Conservation (phyloP, 2,113 vertebrate genomes). For the Cardinalis cardinalis region DNA sequence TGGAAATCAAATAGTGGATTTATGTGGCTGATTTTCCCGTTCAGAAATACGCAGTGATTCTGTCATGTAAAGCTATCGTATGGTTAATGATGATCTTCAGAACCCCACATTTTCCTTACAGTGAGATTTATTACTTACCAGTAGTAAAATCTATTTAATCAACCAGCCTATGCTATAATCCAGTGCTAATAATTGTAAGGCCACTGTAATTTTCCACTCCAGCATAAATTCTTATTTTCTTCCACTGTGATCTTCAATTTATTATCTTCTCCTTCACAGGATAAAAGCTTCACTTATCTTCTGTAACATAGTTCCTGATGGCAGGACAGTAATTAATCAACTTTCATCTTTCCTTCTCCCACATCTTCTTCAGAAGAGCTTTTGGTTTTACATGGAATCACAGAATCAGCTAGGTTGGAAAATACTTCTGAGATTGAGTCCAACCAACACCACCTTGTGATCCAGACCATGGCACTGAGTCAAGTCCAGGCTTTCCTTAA, state of each 20-base stretch:
- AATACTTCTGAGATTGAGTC: background rate
- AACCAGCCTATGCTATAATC: background rate
- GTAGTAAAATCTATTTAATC: conserved; percentile 10
- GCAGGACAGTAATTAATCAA: background rate
- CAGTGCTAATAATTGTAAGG: background rate
- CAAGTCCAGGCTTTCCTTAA: background rate
- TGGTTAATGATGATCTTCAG: conserved; percentile 19
- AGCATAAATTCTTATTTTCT: conserved; percentile 30
- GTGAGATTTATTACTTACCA: conserved; percentile 7
- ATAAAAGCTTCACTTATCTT: conserved; percentile 17
- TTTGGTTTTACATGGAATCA: background rate
- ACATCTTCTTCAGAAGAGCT: background rate
- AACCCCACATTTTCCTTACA: background rate
- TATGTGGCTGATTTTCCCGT: conserved; percentile 5
- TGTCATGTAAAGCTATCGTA: background rate
- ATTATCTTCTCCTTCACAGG: background rate
- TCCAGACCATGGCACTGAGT: background rate
- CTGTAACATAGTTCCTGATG: background rate
- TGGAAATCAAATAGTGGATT: conserved; percentile 29
- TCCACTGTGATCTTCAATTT: background rate
- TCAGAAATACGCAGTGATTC: background rate
- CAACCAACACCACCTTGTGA: background rate
- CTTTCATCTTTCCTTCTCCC: background rate
- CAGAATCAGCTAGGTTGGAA: background rate
- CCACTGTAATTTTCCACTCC: background rate